Percentiles rank a stretch among this genome's conserved stretches.
These are phyloP conservation scores for Sinocyclocheilus rhinocerous DNA, from an alignment of 2,113 vertebrate species.

Conservation along the genomic window DNA sequence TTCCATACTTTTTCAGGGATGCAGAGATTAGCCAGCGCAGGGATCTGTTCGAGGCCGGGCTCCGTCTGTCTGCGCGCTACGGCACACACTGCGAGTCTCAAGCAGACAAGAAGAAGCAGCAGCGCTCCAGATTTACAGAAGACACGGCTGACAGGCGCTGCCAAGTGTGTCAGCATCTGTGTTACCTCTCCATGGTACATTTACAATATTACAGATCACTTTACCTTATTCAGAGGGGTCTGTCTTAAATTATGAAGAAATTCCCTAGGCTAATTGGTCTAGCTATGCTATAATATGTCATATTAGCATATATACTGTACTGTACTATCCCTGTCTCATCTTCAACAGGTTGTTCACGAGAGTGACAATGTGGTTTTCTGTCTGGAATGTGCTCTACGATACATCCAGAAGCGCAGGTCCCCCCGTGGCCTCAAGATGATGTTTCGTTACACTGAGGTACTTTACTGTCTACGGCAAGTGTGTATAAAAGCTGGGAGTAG, in stretches of 20 bases:
- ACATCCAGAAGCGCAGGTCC: conserved; percentile 88
- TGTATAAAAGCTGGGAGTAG: background rate
- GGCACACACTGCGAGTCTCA: conserved; percentile 77
- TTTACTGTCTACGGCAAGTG: background rate
- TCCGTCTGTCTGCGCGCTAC: conserved; percentile 83
- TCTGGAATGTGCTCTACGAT: conserved; percentile 86
- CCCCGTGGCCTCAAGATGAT: conserved; percentile 88
- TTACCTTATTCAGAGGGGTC: background rate
- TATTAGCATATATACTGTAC: background rate
- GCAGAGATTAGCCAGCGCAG: conserved; percentile 86
- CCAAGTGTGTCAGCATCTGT: conserved; percentile 88
- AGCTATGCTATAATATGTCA: background rate
- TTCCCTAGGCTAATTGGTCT: background rate
- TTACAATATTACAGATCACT: background rate
- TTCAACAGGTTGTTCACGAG: conserved; percentile 84
- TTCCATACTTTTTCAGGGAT: conserved; percentile 74
- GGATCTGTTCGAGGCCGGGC: conserved; percentile 84
- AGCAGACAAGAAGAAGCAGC: conserved; percentile 83
- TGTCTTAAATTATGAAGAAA: background rate
- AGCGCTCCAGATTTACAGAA: conserved; percentile 84
- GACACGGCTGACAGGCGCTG: conserved; percentile 86
- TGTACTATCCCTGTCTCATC: background rate
- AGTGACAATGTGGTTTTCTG: conserved; percentile 90
- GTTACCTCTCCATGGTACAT: conserved; percentile 89
- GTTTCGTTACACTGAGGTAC: conserved; percentile 89